phyloP scores from a whole-genome alignment of 92 coral and sea anemone species.

The Galaxea fascicularis region DNA sequence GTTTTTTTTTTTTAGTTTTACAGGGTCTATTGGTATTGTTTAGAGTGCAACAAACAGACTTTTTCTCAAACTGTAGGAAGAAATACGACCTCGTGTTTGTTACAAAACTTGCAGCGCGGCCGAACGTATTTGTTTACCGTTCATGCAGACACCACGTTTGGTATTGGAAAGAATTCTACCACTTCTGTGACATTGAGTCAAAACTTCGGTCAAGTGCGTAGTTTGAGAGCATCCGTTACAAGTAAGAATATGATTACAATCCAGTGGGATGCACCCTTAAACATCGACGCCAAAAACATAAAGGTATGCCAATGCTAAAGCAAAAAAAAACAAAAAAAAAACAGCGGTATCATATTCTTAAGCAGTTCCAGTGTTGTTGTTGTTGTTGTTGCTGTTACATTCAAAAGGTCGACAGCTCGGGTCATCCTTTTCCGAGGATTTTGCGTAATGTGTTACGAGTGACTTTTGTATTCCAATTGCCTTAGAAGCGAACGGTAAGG shows the following conservation, averaged over 20 bases:
- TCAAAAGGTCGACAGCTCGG: too few relatives aligned
- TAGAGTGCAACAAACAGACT: background rate
- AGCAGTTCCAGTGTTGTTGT: too few relatives aligned
- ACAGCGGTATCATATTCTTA: too few relatives aligned
- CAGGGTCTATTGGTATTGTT: background rate
- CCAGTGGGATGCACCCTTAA: constrained; percentile 12
- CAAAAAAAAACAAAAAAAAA: too few relatives aligned
- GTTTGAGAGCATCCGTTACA: background rate
- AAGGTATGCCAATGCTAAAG: background rate
- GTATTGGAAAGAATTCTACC: background rate
- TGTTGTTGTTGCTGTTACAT: too few relatives aligned
- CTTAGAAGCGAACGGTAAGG: too few relatives aligned
- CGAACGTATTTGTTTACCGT: constrained; percentile 10
- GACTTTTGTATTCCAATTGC: too few relatives aligned
- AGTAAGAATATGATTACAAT: background rate
- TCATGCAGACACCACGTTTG: constrained; percentile 1
- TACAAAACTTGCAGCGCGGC: background rate
- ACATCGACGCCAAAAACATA: constrained; percentile 15
- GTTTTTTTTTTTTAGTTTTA: background rate
- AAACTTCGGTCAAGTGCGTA: constrained; percentile 2
- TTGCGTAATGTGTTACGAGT: too few relatives aligned
- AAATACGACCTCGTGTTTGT: background rate
- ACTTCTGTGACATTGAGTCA: background rate
- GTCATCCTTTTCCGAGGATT: too few relatives aligned
- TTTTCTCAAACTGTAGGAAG: background rate